These are phyloP conservation scores for Amblyjoppa fuscipennis DNA, from an alignment of 2,888 invertebrate genomes.

Conservation along the genomic window DNA sequence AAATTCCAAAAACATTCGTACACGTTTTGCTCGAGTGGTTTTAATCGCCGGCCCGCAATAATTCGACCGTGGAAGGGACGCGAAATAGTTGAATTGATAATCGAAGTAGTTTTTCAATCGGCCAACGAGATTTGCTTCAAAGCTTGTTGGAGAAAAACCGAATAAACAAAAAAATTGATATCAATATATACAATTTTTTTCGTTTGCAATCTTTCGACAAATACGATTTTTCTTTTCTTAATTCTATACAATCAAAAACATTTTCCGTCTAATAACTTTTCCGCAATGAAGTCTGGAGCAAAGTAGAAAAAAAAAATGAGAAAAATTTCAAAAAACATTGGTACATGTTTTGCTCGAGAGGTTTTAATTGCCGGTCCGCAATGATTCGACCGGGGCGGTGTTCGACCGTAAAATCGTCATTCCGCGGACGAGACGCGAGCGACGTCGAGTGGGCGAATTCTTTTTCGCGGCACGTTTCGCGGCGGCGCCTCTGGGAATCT, in stretches of 20 bases:
- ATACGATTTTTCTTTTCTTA: too few species aligned
- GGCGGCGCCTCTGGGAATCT: constrained; percentile 63
- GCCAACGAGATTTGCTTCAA: too few species aligned
- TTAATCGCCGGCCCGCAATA: constrained; percentile 54
- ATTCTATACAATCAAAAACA: too few species aligned
- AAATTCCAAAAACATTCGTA: constrained; percentile 31
- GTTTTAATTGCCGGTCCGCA: constrained; percentile 49
- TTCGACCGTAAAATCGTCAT: constrained; percentile 42
- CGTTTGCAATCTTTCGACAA: neutral
- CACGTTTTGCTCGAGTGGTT: constrained; percentile 43
- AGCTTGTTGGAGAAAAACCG: too few species aligned
- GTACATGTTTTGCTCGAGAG: constrained; percentile 44
- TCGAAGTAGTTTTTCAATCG: too few species aligned
- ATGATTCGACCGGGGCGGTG: constrained; percentile 52
- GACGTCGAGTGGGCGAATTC: constrained; percentile 59
- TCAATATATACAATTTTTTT: neutral
- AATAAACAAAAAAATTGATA: too few species aligned
- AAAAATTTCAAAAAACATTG: constrained; percentile 27
- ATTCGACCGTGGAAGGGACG: constrained; percentile 22
- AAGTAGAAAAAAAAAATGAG: too few species aligned
- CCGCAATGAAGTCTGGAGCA: too few species aligned
- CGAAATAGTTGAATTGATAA: too few species aligned
- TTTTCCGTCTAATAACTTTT: too few species aligned
- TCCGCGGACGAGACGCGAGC: constrained; percentile 19
- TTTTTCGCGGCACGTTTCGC: constrained; percentile 35